Base-by-base conservation (phyloP, 2,797 vertebrate genomes). In the Chromobotia macracanthus region DNA sequence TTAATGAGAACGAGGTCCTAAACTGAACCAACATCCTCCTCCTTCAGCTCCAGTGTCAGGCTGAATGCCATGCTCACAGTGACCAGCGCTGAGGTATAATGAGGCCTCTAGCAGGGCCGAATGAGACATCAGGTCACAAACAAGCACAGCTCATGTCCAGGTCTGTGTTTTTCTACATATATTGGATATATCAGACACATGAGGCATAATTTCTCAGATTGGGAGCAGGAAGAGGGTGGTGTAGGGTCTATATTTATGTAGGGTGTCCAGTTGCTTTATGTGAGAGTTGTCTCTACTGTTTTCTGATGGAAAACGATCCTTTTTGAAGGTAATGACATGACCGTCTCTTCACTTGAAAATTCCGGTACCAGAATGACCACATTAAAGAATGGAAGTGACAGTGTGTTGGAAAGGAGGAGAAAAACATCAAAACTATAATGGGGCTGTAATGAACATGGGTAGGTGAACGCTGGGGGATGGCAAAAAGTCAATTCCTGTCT, bases 401-500 rank as follows among this genome's bases (percentile, higher is more conserved):
- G 69, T 10, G 69, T 48, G 74, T 83, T 55, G 41, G 50, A 70
- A 79, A 65, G 61, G 67, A 80, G 64, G 64, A 72, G 19, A 50
- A 71, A 56, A 79, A 79, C 72, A 83, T 60, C 76, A 77, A 48
- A 63, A 55, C n/a, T 44, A 83, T 86, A 82, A 86, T 73, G 63
- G 79, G 53, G 74, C 50, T 75, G 73, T 79, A 79, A 80, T 82
- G 82, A 80, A 79, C 65, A 78, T 10, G 73, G 69, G 41, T 78
- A 58, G 48, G 58, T 9, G 53, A 74, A 61, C 16, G n/a, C 71
- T 19, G 60, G 80, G 74, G 74, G 77, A 77, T 6, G 77, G 73
- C 63, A 35, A 79, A 80, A 83, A 82, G 85, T 84, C 82, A 76
- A 80, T 84, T 86, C 80, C 73, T 72, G 67, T 80, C 79, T 78